Conservation (phyloP, 2,797 vertebrate genomes). For the Falco rusticolus region DNA sequence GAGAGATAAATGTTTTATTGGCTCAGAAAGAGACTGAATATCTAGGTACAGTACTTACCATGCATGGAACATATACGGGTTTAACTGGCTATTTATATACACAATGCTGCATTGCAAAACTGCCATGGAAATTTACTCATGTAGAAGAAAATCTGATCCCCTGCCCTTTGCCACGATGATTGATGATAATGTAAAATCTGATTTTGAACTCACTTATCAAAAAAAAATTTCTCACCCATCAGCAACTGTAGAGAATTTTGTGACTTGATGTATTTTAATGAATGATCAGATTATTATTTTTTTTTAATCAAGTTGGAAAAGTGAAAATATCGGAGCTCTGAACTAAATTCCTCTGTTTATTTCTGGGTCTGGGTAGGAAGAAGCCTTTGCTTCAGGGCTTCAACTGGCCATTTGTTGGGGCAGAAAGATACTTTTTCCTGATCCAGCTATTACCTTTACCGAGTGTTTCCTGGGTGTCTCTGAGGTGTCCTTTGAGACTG, state of each 20-base stretch:
- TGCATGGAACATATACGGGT: background rate
- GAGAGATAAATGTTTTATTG: slow-evolving; percentile 4
- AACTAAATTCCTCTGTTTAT: background rate
- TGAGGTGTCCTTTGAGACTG: background rate
- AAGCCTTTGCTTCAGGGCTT: background rate
- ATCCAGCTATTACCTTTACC: background rate
- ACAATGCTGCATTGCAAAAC: slow-evolving; percentile 31
- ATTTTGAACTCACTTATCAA: slow-evolving; percentile 46
- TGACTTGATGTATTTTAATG: slow-evolving; percentile 6
- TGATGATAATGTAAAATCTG: slow-evolving; percentile 56
- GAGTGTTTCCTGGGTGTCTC: background rate
- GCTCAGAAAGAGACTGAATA: background rate
- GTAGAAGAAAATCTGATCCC: slow-evolving; percentile 48
- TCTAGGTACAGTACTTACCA: background rate
- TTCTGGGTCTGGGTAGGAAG: background rate
- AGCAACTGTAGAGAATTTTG: background rate
- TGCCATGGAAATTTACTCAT: slow-evolving; percentile 23
- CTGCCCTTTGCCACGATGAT: slow-evolving; percentile 17
- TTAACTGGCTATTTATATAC: slow-evolving; percentile 10
- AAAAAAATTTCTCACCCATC: background rate
- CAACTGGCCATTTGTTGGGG: background rate
- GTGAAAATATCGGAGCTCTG: background rate
- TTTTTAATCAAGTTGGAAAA: background rate
- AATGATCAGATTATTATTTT: background rate
- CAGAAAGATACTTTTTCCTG: background rate